phyloP scores from a whole-genome alignment of 2,797 vertebrate genomes.

The Geranospiza caerulescens region DNA sequence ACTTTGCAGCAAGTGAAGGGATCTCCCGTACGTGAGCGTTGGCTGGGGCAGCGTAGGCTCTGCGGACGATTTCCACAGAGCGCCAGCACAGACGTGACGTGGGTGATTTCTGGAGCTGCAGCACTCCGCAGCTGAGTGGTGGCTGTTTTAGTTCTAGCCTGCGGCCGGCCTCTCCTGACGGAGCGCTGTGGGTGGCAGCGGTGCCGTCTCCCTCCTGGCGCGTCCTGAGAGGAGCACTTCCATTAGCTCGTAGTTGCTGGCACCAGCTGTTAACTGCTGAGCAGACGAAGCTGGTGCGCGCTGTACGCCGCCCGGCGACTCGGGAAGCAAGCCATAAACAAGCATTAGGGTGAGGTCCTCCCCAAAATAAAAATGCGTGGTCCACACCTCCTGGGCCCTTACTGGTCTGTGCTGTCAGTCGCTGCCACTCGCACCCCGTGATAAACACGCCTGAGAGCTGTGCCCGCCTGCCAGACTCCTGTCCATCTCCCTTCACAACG shows the following conservation, averaged over 20 bases:
- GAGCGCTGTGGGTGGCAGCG: not conserved
- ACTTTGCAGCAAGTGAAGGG: not conserved
- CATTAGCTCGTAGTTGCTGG: not conserved
- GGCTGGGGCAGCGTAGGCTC: not conserved
- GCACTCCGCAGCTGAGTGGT: rapidly evolving
- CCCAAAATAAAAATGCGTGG: not conserved
- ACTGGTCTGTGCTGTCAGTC: not conserved
- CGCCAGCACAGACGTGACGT: not conserved
- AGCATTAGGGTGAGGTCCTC: not conserved
- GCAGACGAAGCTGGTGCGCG: not conserved
- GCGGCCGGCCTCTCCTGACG: not conserved
- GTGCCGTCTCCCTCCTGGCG: not conserved
- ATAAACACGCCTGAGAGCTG: not conserved
- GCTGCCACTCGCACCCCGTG: rapidly evolving
- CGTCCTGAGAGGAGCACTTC: rapidly evolving
- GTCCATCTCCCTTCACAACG: not conserved
- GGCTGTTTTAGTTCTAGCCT: not conserved
- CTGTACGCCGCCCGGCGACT: not conserved
- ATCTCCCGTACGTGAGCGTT: rapidly evolving
- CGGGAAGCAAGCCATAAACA: not conserved
- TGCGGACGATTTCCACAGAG: too few relatives aligned
- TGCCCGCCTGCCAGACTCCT: not conserved
- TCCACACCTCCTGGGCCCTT: not conserved
- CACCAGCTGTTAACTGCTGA: not conserved
- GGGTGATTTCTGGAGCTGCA: not conserved